Percentiles rank a stretch among this genome's conserved stretches.
Evolutionary conservation across 1,140 invertebrate genomes (phyloP).

Genomic region (Drosophila rhopaloa): DNA sequence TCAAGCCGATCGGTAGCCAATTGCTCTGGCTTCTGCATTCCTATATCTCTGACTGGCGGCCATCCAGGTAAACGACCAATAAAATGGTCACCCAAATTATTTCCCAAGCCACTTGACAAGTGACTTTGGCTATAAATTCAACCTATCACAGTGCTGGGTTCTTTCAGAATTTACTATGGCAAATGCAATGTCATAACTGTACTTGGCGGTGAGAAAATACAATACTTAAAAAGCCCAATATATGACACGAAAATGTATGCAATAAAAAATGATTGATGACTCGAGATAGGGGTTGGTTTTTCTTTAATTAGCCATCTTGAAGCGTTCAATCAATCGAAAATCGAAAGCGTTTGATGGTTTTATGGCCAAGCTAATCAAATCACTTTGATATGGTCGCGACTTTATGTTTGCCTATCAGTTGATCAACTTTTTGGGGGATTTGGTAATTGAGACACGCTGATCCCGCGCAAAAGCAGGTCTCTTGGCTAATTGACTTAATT

Average conservation of each 20-base stretch:
- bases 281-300: slow-evolving; percentile 56
- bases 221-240: slow-evolving; percentile 33
- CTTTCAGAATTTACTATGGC: slow-evolving; percentile 46
- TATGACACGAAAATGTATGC: slow-evolving; percentile 70
- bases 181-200: slow-evolving; percentile 32
- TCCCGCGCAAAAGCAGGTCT: slow-evolving; percentile 1
- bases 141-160: background rate
- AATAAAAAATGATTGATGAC: slow-evolving; percentile 77
- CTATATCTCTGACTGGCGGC: slow-evolving; percentile 21
- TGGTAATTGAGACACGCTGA: background rate
- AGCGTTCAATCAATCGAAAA: slow-evolving; percentile 54
- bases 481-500: slow-evolving; percentile 12
- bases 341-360: slow-evolving; percentile 47
- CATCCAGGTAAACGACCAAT: background rate
- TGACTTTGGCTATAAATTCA: slow-evolving; percentile 40
- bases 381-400: slow-evolving; percentile 11
- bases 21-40: slow-evolving; percentile 19
- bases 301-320: slow-evolving; percentile 57
- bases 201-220: slow-evolving; percentile 30
- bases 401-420: slow-evolving; percentile 16
- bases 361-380: slow-evolving; percentile 34
- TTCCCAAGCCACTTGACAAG: slow-evolving; percentile 40
- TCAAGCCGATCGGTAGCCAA: slow-evolving; percentile 27
- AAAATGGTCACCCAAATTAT: slow-evolving; percentile 31
- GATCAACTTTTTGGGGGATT: slow-evolving; percentile 4